Conservation (phyloP, 2,113 vertebrate genomes). For the Rhabdomys dilectus region DNA sequence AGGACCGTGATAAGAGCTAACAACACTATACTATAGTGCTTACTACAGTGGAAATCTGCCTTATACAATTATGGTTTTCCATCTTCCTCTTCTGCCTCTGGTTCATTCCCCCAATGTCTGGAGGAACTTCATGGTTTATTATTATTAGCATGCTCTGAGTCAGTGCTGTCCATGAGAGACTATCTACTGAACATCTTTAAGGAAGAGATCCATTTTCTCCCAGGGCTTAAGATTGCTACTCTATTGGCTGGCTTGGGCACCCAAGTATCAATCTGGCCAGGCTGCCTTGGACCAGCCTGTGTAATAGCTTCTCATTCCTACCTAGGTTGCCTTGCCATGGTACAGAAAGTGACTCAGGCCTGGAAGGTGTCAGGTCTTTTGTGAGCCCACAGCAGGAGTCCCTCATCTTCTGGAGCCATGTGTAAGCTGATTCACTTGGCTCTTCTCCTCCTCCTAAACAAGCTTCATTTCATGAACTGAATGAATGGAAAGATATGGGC, state of each 20-base stretch:
- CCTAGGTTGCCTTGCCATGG: background rate
- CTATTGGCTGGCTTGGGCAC: background rate
- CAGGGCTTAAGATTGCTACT: background rate
- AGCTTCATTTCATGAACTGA: slow-evolving; percentile 14
- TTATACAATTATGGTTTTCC: background rate
- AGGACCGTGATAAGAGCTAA: background rate
- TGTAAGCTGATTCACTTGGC: background rate
- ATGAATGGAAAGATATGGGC: background rate
- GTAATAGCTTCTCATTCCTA: background rate
- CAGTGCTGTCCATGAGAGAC: background rate
- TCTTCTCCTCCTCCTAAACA: background rate
- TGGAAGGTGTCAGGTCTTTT: background rate
- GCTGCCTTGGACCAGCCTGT: background rate
- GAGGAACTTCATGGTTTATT: background rate
- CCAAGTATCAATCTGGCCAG: background rate
- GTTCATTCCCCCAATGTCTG: background rate
- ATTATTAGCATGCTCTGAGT: background rate
- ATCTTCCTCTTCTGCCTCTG: background rate
- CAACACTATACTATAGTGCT: background rate
- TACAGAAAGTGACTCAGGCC: rapidly evolving
- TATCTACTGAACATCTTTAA: background rate
- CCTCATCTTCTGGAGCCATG: background rate
- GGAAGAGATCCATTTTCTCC: background rate
- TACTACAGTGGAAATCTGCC: background rate
- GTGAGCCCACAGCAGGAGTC: background rate